Conservation (phyloP, 1,140 invertebrate genomes). For the Dryas iulia region DNA sequence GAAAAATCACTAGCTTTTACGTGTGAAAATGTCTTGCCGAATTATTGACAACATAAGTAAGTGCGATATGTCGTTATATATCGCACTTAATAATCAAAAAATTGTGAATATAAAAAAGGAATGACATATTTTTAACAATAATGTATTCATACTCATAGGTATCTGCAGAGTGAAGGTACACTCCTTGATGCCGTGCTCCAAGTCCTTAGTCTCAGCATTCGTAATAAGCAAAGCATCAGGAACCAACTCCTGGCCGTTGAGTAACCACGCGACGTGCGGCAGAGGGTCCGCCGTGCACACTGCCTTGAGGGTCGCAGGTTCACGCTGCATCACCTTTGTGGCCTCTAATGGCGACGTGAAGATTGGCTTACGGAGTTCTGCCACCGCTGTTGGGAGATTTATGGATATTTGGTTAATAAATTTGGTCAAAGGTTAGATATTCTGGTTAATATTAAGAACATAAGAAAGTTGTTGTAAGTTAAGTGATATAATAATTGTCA, state of each 20-base stretch:
- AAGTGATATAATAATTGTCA: not conserved
- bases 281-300: slow-evolving; percentile 91
- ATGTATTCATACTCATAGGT: slow-evolving; percentile 82
- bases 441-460: slow-evolving; percentile 3
- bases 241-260: slow-evolving; percentile 77
- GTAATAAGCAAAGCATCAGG: slow-evolving; percentile 73
- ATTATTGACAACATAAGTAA: too few species aligned
- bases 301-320: slow-evolving; percentile 86
- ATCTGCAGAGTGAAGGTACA: slow-evolving; percentile 87
- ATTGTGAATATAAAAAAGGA: too few species aligned
- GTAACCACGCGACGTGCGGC: slow-evolving; percentile 80
- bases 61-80: too few species aligned
- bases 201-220: slow-evolving; percentile 82
- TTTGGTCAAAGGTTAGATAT: too few species aligned
- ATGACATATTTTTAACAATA: too few species aligned
- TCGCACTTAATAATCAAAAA: too few species aligned
- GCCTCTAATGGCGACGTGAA: slow-evolving; percentile 85
- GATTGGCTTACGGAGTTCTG: slow-evolving; percentile 88
- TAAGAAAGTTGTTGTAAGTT: not conserved
- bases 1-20: too few species aligned
- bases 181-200: slow-evolving; percentile 88
- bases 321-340: slow-evolving; percentile 85
- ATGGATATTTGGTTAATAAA: not conserved
- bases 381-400: slow-evolving; percentile 82
- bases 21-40: too few species aligned